Conservation (phyloP, 1,140 invertebrate species). For the Tribolium madens region DNA sequence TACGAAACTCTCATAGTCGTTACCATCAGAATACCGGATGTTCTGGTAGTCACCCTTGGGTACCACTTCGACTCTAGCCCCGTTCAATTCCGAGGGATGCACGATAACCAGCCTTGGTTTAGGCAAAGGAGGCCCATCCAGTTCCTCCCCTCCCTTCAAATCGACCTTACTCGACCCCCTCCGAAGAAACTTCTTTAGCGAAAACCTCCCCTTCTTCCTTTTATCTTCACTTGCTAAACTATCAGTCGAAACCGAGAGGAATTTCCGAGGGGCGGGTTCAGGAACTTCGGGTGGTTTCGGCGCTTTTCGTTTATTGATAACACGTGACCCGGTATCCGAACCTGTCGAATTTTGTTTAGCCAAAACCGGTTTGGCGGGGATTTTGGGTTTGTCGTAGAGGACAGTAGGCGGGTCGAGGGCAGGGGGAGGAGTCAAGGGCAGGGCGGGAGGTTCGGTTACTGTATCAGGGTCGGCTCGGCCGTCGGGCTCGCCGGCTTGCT, state of each 20-base stretch:
- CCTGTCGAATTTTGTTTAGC: conserved; percentile 70
- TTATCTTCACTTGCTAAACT: conserved; percentile 75
- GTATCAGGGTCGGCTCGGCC: conserved; percentile 83
- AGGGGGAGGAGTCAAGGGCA: conserved; percentile 75
- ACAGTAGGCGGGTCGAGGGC: conserved; percentile 71
- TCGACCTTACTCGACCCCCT: conserved; percentile 79
- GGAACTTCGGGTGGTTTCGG: conserved; percentile 74
- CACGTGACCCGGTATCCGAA: conserved; percentile 64
- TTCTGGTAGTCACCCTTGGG: conserved; percentile 66
- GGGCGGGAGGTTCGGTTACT: conserved; percentile 71
- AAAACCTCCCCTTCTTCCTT: conserved; percentile 80
- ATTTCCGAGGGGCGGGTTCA: conserved; percentile 75
- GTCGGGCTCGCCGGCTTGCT: conserved; percentile 83
- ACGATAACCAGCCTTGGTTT: conserved; percentile 86
- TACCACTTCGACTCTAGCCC: conserved; percentile 80
- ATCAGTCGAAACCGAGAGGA: conserved; percentile 79
- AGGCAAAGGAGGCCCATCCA: conserved; percentile 61
- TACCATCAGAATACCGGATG: conserved; percentile 65
- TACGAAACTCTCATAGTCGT: conserved; percentile 49
- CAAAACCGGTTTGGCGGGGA: conserved; percentile 73
- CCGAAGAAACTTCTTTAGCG: conserved; percentile 84
- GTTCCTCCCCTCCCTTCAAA: conserved; percentile 61
- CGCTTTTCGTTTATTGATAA: conserved; percentile 69
- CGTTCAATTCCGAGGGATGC: conserved; percentile 87
- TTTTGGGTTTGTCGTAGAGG: conserved; percentile 75